These are phyloP conservation scores for Agelaius phoeniceus DNA, from an alignment of 2,113 vertebrate genomes.

Conservation along the genomic window DNA sequence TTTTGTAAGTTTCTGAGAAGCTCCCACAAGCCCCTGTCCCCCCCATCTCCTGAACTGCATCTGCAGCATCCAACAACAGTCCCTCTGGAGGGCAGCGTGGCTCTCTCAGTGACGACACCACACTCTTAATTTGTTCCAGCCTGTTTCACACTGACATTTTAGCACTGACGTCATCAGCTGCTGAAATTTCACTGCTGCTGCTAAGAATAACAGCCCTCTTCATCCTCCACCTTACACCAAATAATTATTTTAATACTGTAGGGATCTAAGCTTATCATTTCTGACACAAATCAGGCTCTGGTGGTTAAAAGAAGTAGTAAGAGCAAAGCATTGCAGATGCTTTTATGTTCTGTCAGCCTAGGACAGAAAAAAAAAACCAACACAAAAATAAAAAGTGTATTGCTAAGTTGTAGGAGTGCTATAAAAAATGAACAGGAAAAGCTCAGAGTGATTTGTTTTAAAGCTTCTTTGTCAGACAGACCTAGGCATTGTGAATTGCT, in stretches of 20 bases:
- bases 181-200: conserved; percentile 68
- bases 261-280: conserved; percentile 12
- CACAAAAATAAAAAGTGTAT: not conserved
- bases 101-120: conserved; percentile 55
- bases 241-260: conserved; percentile 53
- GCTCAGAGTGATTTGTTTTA: not conserved
- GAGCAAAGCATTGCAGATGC: not conserved
- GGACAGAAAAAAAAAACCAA: not conserved
- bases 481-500: not conserved
- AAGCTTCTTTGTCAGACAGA: not conserved
- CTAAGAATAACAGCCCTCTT: conserved; percentile 70
- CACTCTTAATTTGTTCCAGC: conserved; percentile 69
- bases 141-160: conserved; percentile 72
- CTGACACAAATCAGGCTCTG: conserved; percentile 45
- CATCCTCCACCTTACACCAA: conserved; percentile 40
- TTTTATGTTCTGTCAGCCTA: not conserved
- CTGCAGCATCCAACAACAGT: conserved; percentile 27
- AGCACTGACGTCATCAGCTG: conserved; percentile 66
- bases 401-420: not conserved
- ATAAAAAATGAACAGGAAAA: not conserved
- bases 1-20: conserved; percentile 21
- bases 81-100: conserved; percentile 42
- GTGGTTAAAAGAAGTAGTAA: conserved; percentile 21
- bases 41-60: not conserved
- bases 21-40: not conserved